These are phyloP conservation scores for Gambelia wislizenii DNA, from an alignment of 2,797 vertebrate genomes.

Conservation along the genomic window DNA sequence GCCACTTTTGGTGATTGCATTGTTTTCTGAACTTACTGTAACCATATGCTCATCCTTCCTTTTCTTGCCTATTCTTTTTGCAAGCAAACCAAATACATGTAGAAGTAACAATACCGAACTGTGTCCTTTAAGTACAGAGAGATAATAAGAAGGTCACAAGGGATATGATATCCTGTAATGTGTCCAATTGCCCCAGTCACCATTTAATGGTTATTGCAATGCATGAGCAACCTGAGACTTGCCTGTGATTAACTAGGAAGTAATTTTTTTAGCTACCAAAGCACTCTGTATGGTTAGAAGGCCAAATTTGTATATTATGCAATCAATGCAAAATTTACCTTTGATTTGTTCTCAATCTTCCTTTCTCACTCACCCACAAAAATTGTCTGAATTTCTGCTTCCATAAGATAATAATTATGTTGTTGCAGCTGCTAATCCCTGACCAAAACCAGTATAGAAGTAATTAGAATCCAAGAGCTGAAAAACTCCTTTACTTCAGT, in stretches of 20 bases:
- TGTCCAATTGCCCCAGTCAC: not conserved
- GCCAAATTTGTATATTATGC: too few relatives aligned
- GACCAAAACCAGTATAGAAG: not conserved
- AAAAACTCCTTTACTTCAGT: not conserved
- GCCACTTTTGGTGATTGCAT: not conserved
- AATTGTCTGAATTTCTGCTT: too few relatives aligned
- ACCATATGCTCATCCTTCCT: not conserved
- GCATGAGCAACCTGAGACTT: not conserved
- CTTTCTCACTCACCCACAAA: not conserved
- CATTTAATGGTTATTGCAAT: not conserved
- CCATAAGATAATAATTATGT: not conserved
- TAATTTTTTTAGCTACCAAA: not conserved
- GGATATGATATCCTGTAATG: not conserved
- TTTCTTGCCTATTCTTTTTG: not conserved
- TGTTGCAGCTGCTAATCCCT: not conserved
- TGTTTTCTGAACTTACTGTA: not conserved
- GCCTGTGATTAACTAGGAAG: not conserved
- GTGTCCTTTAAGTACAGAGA: not conserved
- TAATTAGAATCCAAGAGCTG: not conserved
- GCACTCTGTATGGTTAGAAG: not conserved
- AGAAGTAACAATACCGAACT: not conserved
- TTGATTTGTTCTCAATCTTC: not conserved
- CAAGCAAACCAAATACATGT: not conserved
- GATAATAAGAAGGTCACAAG: not conserved
- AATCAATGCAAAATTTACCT: not conserved